Conservation (phyloP, 2,797 vertebrate genomes). For the Lacerta viridis region DNA sequence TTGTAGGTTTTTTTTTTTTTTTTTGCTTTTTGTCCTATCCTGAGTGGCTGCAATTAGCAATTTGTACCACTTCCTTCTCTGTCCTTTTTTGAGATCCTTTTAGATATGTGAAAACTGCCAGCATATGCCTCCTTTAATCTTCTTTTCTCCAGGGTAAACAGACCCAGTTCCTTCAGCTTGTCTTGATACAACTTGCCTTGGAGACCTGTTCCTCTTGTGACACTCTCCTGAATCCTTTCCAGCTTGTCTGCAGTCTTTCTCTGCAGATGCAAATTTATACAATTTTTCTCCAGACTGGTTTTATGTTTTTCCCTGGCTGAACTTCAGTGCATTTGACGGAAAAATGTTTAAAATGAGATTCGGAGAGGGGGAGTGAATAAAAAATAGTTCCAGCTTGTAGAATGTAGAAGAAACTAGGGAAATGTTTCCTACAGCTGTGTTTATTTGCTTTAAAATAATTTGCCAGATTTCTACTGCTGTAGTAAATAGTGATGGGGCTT, state of each 20-base stretch:
- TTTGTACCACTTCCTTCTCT: neutral
- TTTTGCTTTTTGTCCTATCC: neutral
- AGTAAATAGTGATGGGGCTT: slow-evolving; percentile 6
- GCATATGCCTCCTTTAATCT: neutral
- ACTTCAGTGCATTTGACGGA: slow-evolving; percentile 39
- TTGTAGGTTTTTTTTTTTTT: neutral
- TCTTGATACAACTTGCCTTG: neutral
- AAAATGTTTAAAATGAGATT: slow-evolving; percentile 16
- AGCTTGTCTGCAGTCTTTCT: slow-evolving; percentile 32
- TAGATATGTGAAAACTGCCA: neutral
- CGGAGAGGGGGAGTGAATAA: fast-evolving
- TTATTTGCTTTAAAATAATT: slow-evolving; percentile 43
- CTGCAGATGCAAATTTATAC: slow-evolving; percentile 2
- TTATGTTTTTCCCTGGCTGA: slow-evolving; percentile 21
- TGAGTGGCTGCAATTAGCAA: neutral
- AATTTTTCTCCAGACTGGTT: slow-evolving; percentile 6
- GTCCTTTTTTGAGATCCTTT: neutral
- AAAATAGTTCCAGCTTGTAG: slow-evolving; percentile 34
- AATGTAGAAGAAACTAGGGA: slow-evolving; percentile 29
- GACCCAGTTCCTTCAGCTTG: neutral
- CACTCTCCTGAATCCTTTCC: neutral
- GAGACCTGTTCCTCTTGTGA: neutral
- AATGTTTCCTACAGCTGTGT: slow-evolving; percentile 41
- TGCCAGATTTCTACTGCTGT: slow-evolving; percentile 10
- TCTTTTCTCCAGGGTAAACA: neutral